These are phyloP conservation scores for Zootermopsis nevadensis DNA, from an alignment of 2,888 invertebrate genomes.

Conservation along the genomic window DNA sequence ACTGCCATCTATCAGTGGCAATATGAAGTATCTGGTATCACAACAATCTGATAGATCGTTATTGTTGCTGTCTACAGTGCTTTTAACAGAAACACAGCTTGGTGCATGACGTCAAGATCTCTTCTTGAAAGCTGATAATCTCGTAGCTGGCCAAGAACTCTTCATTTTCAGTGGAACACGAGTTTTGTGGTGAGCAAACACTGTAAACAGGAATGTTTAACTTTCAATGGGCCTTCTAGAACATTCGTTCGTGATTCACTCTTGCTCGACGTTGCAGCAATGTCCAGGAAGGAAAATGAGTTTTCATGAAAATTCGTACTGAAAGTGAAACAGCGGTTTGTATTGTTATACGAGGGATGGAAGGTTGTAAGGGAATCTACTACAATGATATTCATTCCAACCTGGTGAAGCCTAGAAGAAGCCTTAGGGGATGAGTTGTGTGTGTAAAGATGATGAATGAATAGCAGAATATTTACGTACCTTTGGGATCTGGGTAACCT, in stretches of 20 bases:
- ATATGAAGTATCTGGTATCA: no score
- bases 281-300: constrained; percentile 24
- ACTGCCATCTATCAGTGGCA: no score
- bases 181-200: no score
- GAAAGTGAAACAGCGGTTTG: constrained; percentile 25
- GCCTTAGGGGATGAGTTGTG: neutral
- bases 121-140: no score
- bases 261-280: neutral
- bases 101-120: no score
- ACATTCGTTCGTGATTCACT: neutral
- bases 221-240: neutral
- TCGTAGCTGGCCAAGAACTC: no score
- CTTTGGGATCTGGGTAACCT: neutral
- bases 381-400: constrained; percentile 24
- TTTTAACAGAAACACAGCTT: no score
- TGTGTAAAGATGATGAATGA: constrained; percentile 12
- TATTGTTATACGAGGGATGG: neutral
- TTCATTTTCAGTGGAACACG: no score
- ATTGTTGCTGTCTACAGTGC: no score
- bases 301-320: constrained; percentile 30
- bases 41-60: no score
- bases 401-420: neutral
- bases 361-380: constrained; percentile 11
- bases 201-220: no score
- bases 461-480: neutral